These are phyloP conservation scores for Hirudinaria manillensis DNA, from an alignment of 2,888 invertebrate genomes.

Conservation along the genomic window DNA sequence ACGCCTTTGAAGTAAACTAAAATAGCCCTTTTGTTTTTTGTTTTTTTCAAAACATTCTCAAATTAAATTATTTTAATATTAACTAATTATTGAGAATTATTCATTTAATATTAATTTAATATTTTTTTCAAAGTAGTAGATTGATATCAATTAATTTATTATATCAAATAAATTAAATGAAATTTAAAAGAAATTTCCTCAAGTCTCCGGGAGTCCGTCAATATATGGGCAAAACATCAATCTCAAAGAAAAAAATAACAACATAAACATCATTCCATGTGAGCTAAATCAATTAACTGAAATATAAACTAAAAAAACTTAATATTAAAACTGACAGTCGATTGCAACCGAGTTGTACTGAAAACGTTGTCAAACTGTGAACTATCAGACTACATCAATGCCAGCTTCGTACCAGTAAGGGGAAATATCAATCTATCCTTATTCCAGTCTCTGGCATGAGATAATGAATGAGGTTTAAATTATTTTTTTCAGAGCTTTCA, in stretches of 20 bases:
- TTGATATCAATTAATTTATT: no score
- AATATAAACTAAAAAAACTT: background rate
- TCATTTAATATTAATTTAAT: no score
- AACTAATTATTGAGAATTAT: no score
- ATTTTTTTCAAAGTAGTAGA: no score
- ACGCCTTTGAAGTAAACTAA: no score
- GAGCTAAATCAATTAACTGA: background rate
- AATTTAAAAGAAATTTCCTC: background rate
- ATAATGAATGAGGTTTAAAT: no score
- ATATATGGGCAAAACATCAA: constrained; percentile 6
- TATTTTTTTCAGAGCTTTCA: background rate
- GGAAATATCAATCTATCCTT: no score
- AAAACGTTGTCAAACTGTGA: constrained; percentile 44
- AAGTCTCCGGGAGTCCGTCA: background rate
- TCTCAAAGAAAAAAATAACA: constrained; percentile 29
- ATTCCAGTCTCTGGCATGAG: background rate
- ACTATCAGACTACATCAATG: constrained; percentile 52
- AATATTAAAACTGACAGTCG: constrained; percentile 43
- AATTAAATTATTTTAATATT: no score
- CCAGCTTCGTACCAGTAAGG: constrained; percentile 51
- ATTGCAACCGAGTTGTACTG: constrained; percentile 50
- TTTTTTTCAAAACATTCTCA: no score
- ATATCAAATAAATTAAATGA: no score
- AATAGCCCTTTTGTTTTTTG: no score
- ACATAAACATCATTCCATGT: constrained; percentile 34